Evolutionary conservation across 2,797 vertebrate species (phyloP).

Genomic region (Rhynchonycteris naso): DNA sequence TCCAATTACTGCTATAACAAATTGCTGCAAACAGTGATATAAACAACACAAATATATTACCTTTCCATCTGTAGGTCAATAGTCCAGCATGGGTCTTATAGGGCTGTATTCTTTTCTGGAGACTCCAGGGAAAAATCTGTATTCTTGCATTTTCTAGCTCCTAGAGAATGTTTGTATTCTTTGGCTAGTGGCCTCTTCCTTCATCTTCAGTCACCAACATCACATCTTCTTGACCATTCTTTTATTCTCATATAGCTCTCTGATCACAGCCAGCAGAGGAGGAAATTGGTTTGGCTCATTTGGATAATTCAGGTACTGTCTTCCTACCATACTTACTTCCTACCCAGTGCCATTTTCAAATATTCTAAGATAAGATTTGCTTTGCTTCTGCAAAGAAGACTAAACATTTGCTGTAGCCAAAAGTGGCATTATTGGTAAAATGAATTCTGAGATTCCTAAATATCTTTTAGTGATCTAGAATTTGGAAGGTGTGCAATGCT

Average conservation of each 20-base stretch:
- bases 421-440: not conserved
- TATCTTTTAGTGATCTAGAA: not conserved
- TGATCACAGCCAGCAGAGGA: not conserved
- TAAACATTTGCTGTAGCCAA: not conserved
- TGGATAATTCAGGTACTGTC: not conserved
- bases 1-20: not conserved
- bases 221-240: not conserved
- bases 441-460: not conserved
- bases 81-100: not conserved
- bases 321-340: not conserved
- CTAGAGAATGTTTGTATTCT: not conserved
- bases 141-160: not conserved
- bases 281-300: not conserved
- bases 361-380: not conserved
- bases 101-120: not conserved
- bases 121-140: not conserved
- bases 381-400: not conserved
- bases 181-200: not conserved
- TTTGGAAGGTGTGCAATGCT: not conserved
- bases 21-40: not conserved
- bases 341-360: not conserved
- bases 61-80: not conserved
- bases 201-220: not conserved
- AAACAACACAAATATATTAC: not conserved
- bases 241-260: not conserved